Base-by-base conservation (phyloP, 2,113 vertebrate genomes). In the Equus quagga region DNA sequence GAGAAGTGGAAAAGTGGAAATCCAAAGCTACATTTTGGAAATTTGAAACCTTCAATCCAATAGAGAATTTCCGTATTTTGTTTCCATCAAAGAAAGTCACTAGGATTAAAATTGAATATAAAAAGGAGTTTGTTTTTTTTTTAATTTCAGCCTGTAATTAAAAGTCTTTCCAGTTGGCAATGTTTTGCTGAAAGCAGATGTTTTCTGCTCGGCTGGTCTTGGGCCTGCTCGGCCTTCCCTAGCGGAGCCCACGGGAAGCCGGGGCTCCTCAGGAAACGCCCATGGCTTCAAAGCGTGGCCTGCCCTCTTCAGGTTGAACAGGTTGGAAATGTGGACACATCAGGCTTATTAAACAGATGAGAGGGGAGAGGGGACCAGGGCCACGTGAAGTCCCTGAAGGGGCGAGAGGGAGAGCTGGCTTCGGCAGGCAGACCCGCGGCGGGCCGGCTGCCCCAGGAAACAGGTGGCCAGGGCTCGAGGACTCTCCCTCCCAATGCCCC, bases 81-180 rank as follows among this genome's bases (percentile, higher is more conserved):
- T 90, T 79, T 94, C 72, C 91, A 72, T 19, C n/a, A n/a, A 80
- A 69, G 56, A 93, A 89, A 62, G 44, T 84, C 31, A 62, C 26
- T 86, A 41, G 58, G 58, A 96, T 67, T 81, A 81, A 49, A 86
- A 51, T 81, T 67, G 81, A 87, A 28, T 26, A 67, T 36, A 58
- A 56, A 93, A 79, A 85, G 11, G 9, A 75, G 5, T 44, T 31
- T 51, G 56, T 70, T 3, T 12, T 3, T 54, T 54, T 54, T 54
- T 54, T 15, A 54, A 54, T 19, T 8, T 8, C n/a, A 41, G 91
- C 44, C 36, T 92, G 14, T 64, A 81, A 92, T 60, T 69, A 60
- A 65, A 70, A 64, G 58, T 5, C 62, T 91, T 67, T 91, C 33
- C 8, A 26, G 6, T 90, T 33, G 46, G 64, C 26, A 79, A 76